Conservation (phyloP, 2,797 vertebrate genomes). For the Orestias chungarensis region DNA sequence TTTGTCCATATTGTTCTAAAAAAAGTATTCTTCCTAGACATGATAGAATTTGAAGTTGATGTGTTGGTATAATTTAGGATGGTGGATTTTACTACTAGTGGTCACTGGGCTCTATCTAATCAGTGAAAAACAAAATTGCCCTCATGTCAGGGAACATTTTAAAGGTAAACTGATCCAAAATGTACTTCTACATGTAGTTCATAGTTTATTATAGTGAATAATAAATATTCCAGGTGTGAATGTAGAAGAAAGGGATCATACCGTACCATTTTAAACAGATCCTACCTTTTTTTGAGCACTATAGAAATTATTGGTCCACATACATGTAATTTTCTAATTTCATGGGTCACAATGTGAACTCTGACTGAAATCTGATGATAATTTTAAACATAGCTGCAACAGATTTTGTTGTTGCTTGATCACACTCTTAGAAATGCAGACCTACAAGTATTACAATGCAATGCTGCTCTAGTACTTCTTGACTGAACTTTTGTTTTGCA, state of each 20-base stretch:
- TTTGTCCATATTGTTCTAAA: not conserved
- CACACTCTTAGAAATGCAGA: conserved; percentile 11
- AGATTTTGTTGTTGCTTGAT: too few species aligned
- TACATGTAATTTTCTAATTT: not conserved
- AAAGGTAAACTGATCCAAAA: too few species aligned
- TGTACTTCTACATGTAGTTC: too few species aligned
- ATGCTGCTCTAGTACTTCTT: conserved; percentile 10
- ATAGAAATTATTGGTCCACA: not conserved
- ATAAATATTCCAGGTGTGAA: too few species aligned
- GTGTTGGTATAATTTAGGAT: not conserved
- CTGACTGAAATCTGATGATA: not conserved
- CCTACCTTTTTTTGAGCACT: not conserved
- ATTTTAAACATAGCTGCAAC: conserved; percentile 6
- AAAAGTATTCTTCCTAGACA: not conserved
- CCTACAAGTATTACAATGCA: conserved; percentile 15
- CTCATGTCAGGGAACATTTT: not conserved
- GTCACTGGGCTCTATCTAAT: not conserved
- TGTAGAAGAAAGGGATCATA: not conserved
- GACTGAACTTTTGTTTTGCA: conserved; percentile 17
- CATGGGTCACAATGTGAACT: not conserved
- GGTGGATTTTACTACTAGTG: not conserved
- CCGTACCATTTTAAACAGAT: not conserved
- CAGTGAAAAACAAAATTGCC: not conserved
- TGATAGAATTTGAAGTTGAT: not conserved
- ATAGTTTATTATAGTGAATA: not conserved